phyloP scores from a whole-genome alignment of 2,888 invertebrate species.

The Sinotaia quadrata region DNA sequence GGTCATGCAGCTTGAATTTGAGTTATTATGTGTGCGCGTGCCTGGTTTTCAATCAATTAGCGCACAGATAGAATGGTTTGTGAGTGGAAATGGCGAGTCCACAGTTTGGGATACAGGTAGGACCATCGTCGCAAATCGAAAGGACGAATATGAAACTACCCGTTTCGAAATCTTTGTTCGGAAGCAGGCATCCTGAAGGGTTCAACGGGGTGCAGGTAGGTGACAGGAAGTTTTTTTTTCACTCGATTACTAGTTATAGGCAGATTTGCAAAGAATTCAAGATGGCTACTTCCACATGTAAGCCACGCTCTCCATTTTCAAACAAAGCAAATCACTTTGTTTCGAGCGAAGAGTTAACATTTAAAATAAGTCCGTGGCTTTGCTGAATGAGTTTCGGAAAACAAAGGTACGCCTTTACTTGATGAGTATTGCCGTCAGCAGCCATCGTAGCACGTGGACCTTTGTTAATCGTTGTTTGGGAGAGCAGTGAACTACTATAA shows the following conservation, averaged over 20 bases:
- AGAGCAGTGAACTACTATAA: too few species aligned
- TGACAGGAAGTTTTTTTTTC: not conserved
- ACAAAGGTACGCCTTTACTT: too few species aligned
- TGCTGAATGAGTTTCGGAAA: too few species aligned
- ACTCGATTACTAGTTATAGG: too few species aligned
- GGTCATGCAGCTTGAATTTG: not conserved
- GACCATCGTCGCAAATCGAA: not conserved
- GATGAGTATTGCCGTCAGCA: too few species aligned
- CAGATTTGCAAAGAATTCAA: constrained; percentile 12
- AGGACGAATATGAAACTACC: not conserved
- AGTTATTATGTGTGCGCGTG: constrained; percentile 15
- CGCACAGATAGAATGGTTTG: constrained; percentile 5
- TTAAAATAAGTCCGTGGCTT: too few species aligned
- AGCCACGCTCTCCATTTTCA: too few species aligned
- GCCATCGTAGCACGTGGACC: too few species aligned
- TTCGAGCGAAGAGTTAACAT: too few species aligned
- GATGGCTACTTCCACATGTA: constrained; percentile 20
- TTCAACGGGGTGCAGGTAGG: constrained; percentile 19
- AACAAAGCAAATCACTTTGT: too few species aligned
- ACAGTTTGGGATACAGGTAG: constrained; percentile 2
- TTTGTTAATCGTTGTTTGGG: too few species aligned
- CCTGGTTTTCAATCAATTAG: constrained; percentile 24
- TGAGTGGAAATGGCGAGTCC: constrained; percentile 20
- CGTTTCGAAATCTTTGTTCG: constrained; percentile 1
- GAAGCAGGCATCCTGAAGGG: not conserved